These are phyloP conservation scores for Cyclina sinensis DNA, from an alignment of 1,140 invertebrate species.

Conservation along the genomic window DNA sequence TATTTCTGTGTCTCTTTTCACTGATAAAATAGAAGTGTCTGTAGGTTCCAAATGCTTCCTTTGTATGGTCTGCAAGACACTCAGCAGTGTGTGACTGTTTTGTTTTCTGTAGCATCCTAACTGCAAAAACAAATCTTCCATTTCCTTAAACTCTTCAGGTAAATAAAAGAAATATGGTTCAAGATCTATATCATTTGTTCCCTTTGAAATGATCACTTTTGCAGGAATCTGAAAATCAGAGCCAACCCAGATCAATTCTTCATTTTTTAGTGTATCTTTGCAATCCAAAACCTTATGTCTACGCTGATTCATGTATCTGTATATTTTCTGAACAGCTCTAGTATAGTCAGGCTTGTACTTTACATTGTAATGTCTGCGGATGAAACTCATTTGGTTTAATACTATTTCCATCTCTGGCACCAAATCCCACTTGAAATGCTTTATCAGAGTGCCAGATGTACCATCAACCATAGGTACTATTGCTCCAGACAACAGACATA, in stretches of 20 bases:
- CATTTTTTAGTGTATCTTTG: too few relatives aligned
- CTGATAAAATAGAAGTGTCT: too few relatives aligned
- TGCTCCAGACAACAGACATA: background rate
- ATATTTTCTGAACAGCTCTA: too few relatives aligned
- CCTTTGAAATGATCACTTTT: too few relatives aligned
- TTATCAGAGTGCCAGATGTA: background rate
- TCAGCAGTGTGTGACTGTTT: too few relatives aligned
- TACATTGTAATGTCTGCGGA: background rate
- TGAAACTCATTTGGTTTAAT: background rate
- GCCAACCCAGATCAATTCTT: too few relatives aligned
- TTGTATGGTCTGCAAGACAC: too few relatives aligned
- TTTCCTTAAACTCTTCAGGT: background rate
- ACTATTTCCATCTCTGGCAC: background rate
- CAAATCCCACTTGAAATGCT: background rate
- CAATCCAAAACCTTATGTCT: too few relatives aligned
- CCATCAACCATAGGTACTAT: background rate
- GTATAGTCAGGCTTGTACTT: background rate
- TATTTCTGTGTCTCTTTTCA: too few relatives aligned
- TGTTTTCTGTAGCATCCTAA: slow-evolving; percentile 30
- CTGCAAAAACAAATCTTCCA: background rate
- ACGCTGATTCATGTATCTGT: too few relatives aligned
- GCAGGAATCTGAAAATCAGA: too few relatives aligned
- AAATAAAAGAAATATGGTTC: slow-evolving; percentile 23
- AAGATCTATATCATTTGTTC: slow-evolving; percentile 1
- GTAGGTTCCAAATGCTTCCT: too few relatives aligned